A percentile compares a stretch with the other conserved stretches of the same genome.
phyloP scores from a whole-genome alignment of 2,113 vertebrate genomes.

The Salvelinus sp. region DNA sequence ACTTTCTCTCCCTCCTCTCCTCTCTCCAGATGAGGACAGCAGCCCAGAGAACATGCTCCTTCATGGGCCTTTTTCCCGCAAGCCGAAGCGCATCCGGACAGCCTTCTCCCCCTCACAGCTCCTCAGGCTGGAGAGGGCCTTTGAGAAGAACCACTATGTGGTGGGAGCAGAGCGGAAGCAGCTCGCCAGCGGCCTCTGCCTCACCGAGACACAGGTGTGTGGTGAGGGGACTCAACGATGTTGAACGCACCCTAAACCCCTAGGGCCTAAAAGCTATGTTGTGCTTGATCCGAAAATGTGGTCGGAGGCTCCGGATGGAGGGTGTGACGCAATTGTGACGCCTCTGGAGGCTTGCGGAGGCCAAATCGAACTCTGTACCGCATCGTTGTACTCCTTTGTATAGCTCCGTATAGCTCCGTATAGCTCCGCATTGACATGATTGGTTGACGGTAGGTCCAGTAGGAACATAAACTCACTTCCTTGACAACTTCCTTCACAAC shows the following conservation, averaged over 20 bases:
- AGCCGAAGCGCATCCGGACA: constrained; percentile 77
- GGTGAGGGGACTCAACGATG: neutral
- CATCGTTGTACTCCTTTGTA: no score
- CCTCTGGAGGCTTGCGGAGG: no score
- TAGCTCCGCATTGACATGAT: no score
- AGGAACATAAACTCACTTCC: no score
- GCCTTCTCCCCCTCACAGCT: constrained; percentile 81
- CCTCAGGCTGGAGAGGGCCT: constrained; percentile 75
- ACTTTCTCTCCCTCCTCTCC: constrained; percentile 5
- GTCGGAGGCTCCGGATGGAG: no score
- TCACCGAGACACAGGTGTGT: constrained; percentile 79
- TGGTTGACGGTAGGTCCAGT: no score
- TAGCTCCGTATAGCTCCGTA: no score
- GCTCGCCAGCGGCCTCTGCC: constrained; percentile 78
- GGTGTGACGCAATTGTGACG: no score
- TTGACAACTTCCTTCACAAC: no score
- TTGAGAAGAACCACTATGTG: constrained; percentile 83
- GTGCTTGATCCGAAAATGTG: no score
- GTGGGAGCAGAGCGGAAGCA: constrained; percentile 83
- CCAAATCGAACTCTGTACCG: no score
- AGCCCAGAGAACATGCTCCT: constrained; percentile 76
- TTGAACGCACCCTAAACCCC: neutral
- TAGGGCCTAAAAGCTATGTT: no score
- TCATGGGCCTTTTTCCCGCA: constrained; percentile 76
- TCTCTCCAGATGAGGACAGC: constrained; percentile 69